Base-by-base conservation (phyloP, 2,888 invertebrate species). In the Tachina grossa region DNA sequence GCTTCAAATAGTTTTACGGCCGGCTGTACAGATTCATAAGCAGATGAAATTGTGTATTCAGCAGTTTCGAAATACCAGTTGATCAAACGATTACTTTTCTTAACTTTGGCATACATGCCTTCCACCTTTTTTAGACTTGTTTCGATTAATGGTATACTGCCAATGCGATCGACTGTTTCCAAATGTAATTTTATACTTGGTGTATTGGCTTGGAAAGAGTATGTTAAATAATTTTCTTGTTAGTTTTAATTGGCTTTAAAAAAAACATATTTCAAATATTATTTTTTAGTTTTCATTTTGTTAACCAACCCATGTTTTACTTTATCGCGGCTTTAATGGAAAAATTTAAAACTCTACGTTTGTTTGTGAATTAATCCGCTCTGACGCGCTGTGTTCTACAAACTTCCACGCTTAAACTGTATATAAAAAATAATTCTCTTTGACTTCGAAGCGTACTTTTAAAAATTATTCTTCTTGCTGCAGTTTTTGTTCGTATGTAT, bases 141-240 rank as follows among this genome's bases (percentile, higher is more conserved):
- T 90, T 96, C 97, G n/a, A 98, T 95, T 78, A 98, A 95, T 0
- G 98, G 98, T 66, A 98, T 94, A 87, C 95, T 95, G 13, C 95
- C 94, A 61, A 98, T 95, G 87, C 97, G 94, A 65, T 95, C 94
- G 14, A 97, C 94, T 78, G 96, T 95, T 92, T 96, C 95, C 92
- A 97, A 92, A 87, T 94, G 94, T 74, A 92, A 82, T 85, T 90
- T 92, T 88, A 88, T 89, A 84, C 88, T 89, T 61, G 89, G 89
- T 87, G 90, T 88, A 82, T 88, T 89, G 71, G 90, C 90, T 89
- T 82, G 43, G 53, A 31, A 59, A 16, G 16, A 39, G 5, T 2
- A 66, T 39, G 1, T 74, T 55, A 31, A 0, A 47, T 49, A 72
- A 57, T 6, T 41, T 43, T n/a, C 41, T 57, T 69, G 51, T 16